phyloP scores from a whole-genome alignment of 2,888 invertebrate genomes.

The Caenorhabditis zanzibari region DNA sequence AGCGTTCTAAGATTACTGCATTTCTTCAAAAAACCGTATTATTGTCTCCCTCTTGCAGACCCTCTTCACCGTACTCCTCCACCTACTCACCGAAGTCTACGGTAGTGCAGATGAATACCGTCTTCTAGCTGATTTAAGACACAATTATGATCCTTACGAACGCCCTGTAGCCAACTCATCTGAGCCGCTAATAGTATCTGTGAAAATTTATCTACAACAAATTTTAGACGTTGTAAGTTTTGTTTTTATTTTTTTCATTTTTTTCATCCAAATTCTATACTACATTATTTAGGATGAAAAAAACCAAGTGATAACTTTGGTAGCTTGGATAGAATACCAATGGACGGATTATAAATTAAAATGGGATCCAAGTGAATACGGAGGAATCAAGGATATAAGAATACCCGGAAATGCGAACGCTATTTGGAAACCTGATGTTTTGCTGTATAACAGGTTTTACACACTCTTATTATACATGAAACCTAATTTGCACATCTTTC shows the following conservation, averaged over 20 bases:
- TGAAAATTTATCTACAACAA: constrained; percentile 78
- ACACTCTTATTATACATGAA: background rate
- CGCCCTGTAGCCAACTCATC: constrained; percentile 77
- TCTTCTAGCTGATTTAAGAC: constrained; percentile 72
- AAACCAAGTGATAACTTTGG: constrained; percentile 78
- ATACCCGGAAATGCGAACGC: constrained; percentile 76
- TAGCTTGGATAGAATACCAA: constrained; percentile 79
- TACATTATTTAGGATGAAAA: constrained; percentile 74
- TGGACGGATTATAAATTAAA: constrained; percentile 80
- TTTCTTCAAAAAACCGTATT: background rate
- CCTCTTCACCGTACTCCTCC: constrained; percentile 54
- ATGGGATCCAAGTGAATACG: constrained; percentile 78
- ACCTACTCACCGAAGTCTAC: constrained; percentile 44
- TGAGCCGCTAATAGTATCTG: constrained; percentile 75
- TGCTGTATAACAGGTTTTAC: constrained; percentile 75
- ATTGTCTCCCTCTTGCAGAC: constrained; percentile 42
- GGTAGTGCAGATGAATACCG: constrained; percentile 75
- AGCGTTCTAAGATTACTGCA: too few relatives aligned
- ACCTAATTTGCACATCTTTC: too few relatives aligned
- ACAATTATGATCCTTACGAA: constrained; percentile 78
- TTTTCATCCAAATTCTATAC: too few relatives aligned
- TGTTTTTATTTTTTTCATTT: background rate
- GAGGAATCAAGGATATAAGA: constrained; percentile 76
- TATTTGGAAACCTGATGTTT: constrained; percentile 78
- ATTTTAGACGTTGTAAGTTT: constrained; percentile 76